Evolutionary conservation across 2,113 vertebrate genomes (phyloP), one percentile per base, ranked within the genome.

Genomic region (Hypanus sabinus): DNA sequence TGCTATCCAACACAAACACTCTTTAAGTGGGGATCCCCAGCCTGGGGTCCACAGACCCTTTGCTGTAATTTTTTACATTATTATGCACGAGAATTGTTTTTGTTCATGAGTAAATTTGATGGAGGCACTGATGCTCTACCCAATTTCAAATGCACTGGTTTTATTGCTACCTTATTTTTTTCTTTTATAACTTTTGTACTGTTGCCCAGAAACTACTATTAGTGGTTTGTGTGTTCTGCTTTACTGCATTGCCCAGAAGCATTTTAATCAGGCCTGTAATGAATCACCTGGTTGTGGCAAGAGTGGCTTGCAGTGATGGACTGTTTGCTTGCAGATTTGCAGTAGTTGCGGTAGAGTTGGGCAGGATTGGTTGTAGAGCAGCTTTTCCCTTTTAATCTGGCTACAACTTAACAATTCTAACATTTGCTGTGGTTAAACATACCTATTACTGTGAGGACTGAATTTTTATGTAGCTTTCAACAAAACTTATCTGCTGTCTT

Each of bases 141-240:
- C 20, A 24, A 65, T 75, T 55, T 73, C 36, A 93, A 93, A 93
- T 93, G 91, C 91, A 93, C 91, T 93, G 65, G 91, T 73, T 70
- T 92, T 93, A 12, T 93, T 11, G 68, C 73, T 93, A 14, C 70
- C 91, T 36, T 11, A 75, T 8, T 73, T 24, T 24, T 73, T 36
- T 12, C 46, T 46, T 46, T 5, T 46, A 55, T 93, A 27, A 93
- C 70, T 16, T n/a, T 70, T 36, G 46, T 68, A 68, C 55, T 93
- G 57, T 93, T 24, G 10, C 70, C 91, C 27, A 30, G 38, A 24
- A 70, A 65, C 24, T 30, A 73, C 22, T 73, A 73, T 73, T 73
- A 73, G 91, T 46, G 38, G 5, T 27, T 93, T 93, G 70, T 9
- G 30, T 65, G n/a, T 90, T 65, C 85, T 87, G 24, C 30, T 87